These are phyloP conservation scores for Ammodytes marinus DNA, from an alignment of 2,113 vertebrate species.

Conservation along the genomic window DNA sequence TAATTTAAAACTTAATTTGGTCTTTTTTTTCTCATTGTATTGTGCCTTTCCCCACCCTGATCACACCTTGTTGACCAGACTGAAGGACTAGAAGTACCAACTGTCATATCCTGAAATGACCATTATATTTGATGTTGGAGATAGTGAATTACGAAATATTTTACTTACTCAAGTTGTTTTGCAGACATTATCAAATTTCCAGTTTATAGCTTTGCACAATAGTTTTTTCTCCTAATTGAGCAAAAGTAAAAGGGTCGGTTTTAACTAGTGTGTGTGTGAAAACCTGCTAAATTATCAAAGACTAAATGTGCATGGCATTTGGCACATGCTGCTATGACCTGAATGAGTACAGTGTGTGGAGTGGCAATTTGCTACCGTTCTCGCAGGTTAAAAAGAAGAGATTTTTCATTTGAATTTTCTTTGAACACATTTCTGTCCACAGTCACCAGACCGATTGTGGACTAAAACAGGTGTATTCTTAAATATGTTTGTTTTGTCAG, in stretches of 20 bases:
- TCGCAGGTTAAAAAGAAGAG: constrained; percentile 7
- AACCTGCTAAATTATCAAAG: constrained; percentile 48
- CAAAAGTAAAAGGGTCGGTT: constrained; percentile 7
- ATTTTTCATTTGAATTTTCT: neutral
- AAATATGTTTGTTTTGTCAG: neutral
- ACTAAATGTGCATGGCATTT: constrained; percentile 46
- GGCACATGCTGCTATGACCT: constrained; percentile 58
- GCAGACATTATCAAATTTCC: neutral
- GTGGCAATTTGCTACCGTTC: constrained; percentile 32
- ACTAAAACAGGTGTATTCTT: constrained; percentile 3
- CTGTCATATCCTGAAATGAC: constrained; percentile 13
- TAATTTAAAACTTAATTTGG: constrained; percentile 43
- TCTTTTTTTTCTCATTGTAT: constrained; percentile 58
- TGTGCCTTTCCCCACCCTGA: constrained; percentile 76
- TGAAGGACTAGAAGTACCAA: constrained; percentile 35
- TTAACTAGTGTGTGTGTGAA: constrained; percentile 3
- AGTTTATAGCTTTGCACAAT: constrained; percentile 44
- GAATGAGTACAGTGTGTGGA: constrained; percentile 41
- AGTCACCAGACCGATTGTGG: neutral
- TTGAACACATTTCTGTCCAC: constrained; percentile 3
- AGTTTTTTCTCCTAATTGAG: constrained; percentile 1
- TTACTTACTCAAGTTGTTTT: constrained; percentile 10
- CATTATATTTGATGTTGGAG: constrained; percentile 14
- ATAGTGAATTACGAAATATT: constrained; percentile 7
- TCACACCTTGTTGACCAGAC: constrained; percentile 41